phyloP scores from a whole-genome alignment of 2,888 invertebrate genomes.

The Drosophila pseudotalamancana region DNA sequence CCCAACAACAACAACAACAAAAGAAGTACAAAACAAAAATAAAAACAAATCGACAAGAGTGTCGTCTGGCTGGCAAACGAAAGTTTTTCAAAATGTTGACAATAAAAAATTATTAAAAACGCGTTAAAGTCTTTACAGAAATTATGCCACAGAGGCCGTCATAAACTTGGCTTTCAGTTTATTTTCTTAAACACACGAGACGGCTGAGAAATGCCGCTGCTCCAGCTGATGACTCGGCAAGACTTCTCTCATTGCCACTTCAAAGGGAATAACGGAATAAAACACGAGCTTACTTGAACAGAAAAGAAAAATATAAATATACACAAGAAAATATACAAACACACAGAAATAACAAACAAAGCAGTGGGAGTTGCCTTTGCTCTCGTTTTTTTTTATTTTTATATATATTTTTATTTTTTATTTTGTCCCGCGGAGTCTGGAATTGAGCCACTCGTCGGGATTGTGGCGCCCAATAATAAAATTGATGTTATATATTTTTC shows the following conservation, averaged over 20 bases:
- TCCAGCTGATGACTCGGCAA: neutral
- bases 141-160: constrained; percentile 57
- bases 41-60: neutral
- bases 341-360: constrained; percentile 47
- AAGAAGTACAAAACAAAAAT: neutral
- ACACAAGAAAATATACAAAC: constrained; percentile 28
- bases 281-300: constrained; percentile 51
- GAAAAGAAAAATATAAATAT: constrained; percentile 25
- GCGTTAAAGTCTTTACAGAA: constrained; percentile 67
- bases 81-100: constrained; percentile 46
- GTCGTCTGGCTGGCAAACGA: constrained; percentile 6
- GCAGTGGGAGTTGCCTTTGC: neutral
- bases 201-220: constrained; percentile 21
- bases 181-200: constrained; percentile 33
- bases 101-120: constrained; percentile 68
- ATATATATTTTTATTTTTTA: too few relatives aligned
- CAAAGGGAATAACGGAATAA: constrained; percentile 73
- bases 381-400: neutral
- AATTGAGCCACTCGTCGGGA: constrained; percentile 45
- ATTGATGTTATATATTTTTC: constrained; percentile 57
- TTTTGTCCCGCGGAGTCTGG: constrained; percentile 27
- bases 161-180: constrained; percentile 45
- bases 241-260: constrained; percentile 49
- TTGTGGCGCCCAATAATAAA: constrained; percentile 55
- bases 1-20: neutral